Percentiles rank a stretch among this genome's conserved stretches.
Conservation (phyloP, 1,140 invertebrate genomes). For the Agraylea sexmaculata region DNA sequence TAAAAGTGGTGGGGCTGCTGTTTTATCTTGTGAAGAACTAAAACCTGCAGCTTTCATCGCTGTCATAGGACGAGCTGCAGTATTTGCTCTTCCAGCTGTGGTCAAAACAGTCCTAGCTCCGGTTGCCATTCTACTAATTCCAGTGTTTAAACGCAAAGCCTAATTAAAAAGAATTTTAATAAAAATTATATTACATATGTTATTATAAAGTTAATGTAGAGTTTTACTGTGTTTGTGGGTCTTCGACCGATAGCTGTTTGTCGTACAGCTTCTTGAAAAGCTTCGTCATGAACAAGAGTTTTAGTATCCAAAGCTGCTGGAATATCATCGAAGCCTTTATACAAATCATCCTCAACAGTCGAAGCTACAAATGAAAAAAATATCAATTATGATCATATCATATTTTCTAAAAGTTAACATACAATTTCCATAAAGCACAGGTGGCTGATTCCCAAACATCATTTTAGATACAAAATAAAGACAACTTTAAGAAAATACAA, state of each 20-base stretch:
- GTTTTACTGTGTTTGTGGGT: slow-evolving; percentile 17
- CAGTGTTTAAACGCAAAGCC: no score
- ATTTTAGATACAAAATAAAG: no score
- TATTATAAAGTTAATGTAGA: background rate
- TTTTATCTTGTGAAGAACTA: slow-evolving; percentile 62
- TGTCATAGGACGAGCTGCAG: slow-evolving; percentile 71
- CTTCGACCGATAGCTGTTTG: slow-evolving; percentile 33
- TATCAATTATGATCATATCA: no score
- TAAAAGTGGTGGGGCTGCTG: slow-evolving; percentile 45
- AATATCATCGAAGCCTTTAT: slow-evolving; percentile 35
- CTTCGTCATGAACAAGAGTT: slow-evolving; percentile 30
- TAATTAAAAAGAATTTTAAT: no score
- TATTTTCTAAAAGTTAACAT: no score
- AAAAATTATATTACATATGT: background rate
- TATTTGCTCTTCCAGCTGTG: slow-evolving; percentile 19
- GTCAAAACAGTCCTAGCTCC: slow-evolving; percentile 22
- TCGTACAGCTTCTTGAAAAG: slow-evolving; percentile 31
- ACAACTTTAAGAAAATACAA: no score
- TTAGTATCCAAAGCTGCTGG: slow-evolving; percentile 34
- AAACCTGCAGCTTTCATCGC: slow-evolving; percentile 92
- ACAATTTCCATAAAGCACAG: no score
- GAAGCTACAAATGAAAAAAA: background rate
- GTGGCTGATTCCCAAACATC: no score
- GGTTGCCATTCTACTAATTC: slow-evolving; percentile 27
- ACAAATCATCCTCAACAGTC: slow-evolving; percentile 32